Evolutionary conservation across 2,113 vertebrate genomes (phyloP).

Genomic region (Falcunculus frontatus): DNA sequence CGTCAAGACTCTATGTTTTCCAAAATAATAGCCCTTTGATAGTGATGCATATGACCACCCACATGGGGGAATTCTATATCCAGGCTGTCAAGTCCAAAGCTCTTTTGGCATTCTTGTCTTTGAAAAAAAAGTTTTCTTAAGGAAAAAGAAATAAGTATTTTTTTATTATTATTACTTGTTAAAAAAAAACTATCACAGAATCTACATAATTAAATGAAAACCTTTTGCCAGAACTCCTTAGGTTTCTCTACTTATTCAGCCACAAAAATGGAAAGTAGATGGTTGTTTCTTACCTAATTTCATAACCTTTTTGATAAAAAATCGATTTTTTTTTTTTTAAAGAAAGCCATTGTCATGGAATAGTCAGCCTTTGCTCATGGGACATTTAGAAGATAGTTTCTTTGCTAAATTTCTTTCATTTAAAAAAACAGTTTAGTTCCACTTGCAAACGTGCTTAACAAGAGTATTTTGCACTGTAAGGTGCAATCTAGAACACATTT

Average conservation of each 20-base stretch:
- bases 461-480: background rate
- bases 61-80: background rate
- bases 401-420: background rate
- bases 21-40: background rate
- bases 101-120: background rate
- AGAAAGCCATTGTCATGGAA: background rate
- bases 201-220: background rate
- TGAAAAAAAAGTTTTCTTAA: background rate
- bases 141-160: background rate
- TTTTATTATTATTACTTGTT: background rate
- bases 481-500: background rate
- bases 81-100: background rate
- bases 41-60: background rate
- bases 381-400: background rate
- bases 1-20: background rate
- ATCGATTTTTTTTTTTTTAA: background rate
- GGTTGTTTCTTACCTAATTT: background rate
- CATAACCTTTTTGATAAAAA: background rate
- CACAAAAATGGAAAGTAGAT: background rate
- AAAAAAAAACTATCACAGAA: background rate
- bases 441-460: background rate
- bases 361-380: background rate
- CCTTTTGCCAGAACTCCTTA: background rate
- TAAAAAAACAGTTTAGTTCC: background rate
- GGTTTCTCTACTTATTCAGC: background rate